Evolutionary conservation across 2,113 vertebrate species (phyloP), one percentile per base, ranked within the genome.

Genomic region (Cephalopholis sonnerati): DNA sequence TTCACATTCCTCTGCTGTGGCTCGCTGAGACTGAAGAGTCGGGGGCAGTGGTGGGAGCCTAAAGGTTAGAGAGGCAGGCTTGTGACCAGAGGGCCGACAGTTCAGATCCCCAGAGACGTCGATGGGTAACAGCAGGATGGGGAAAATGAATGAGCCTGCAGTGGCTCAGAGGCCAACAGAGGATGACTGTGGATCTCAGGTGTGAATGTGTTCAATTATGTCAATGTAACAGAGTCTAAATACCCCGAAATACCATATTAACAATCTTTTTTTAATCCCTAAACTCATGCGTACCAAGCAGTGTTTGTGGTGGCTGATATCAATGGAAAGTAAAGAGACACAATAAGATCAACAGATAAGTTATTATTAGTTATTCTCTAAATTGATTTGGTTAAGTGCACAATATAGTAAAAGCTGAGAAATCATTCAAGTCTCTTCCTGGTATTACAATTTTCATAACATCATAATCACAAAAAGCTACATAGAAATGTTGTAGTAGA

Each of bases 1-100:
- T 92, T 83, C 67, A 79, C 90, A 93, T 92, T 92, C 90, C 92
- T 81, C 1, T 2, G 12, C 89, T 16, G 77, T 6, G 78, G 81
- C 81, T 90, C 12, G n/a, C 75, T 75, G 84, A 68, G 63, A 83
- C 58, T 62, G 62, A 74, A 68, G 63, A 27, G 22, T 0, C 9
- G 24, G 16, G 67, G 74, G 39, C 48, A 32, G 71, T 0, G 10
- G 67, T 13, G 65, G 41, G 50, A 77, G 71, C 70, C 67, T 79
- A 76, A 76, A 80, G 81, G 77, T 89, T 79, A 75, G 73, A 90
- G 83, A 82, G 48, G 81, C 36, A 9, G 48, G 50, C 69, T 64
- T 69, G 39, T 41, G 74, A 77, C 70, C 69, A 58, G 53, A 68
- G 10, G 53, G 66, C 66, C 11, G 53, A 44, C 46, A 44, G 36